Conservation (phyloP, 2,888 invertebrate species). For the Papilio elwesi region DNA sequence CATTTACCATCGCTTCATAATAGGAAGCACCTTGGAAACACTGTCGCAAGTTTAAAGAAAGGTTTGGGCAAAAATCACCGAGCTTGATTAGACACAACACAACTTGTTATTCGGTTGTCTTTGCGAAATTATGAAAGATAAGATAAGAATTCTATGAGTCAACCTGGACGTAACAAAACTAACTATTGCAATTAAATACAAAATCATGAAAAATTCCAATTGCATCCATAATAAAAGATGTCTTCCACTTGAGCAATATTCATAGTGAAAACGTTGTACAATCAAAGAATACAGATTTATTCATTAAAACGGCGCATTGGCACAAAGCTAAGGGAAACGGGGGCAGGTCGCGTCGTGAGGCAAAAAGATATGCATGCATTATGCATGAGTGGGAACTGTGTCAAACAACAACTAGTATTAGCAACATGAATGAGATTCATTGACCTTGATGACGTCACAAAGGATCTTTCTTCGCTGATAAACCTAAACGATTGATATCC, state of each 20-base stretch:
- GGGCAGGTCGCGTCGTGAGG: slow-evolving; percentile 29
- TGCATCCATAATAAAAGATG: slow-evolving; percentile 10
- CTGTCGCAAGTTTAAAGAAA: too few species aligned
- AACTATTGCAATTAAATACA: background rate
- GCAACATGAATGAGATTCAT: slow-evolving; percentile 33
- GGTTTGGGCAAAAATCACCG: too few species aligned
- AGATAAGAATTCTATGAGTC: too few species aligned
- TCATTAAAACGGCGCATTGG: slow-evolving; percentile 37
- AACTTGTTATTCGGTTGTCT: too few species aligned
- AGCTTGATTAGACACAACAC: too few species aligned
- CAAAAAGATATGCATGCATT: slow-evolving; percentile 40
- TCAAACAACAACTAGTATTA: slow-evolving; percentile 37
- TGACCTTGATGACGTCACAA: slow-evolving; percentile 33
- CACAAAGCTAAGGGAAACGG: slow-evolving; percentile 35
- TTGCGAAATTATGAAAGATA: too few species aligned
- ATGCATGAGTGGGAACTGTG: slow-evolving; percentile 40
- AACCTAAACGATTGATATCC: background rate
- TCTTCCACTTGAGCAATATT: slow-evolving; percentile 2
- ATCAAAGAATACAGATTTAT: slow-evolving; percentile 40
- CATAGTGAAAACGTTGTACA: slow-evolving; percentile 29
- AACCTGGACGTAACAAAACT: too few species aligned
- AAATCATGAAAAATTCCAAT: background rate
- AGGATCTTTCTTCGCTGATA: slow-evolving; percentile 11
- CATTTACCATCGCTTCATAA: too few species aligned
- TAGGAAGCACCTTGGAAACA: too few species aligned